Percentiles rank a stretch among this genome's conserved stretches.
These are phyloP conservation scores for Calliopsis andreniformis DNA, from an alignment of 1,140 invertebrate genomes.

Conservation along the genomic window DNA sequence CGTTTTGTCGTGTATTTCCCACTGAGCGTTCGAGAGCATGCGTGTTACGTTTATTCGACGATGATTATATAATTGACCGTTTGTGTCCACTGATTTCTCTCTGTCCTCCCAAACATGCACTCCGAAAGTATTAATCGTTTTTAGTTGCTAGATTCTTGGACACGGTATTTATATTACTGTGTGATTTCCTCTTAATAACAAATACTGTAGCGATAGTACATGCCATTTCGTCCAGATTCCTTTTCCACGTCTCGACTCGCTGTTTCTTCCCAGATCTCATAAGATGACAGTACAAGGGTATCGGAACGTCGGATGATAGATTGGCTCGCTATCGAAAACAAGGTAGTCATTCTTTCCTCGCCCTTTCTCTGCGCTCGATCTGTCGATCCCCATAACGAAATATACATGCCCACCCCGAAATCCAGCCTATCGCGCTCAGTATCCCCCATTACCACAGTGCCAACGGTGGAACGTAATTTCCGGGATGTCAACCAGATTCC, in stretches of 20 bases:
- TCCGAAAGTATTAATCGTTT: too few species aligned
- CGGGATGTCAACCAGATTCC: constrained; percentile 67
- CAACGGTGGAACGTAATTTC: constrained; percentile 80
- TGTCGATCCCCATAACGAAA: constrained; percentile 30
- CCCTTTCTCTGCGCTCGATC: constrained; percentile 12
- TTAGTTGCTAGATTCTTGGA: too few species aligned
- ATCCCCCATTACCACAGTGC: constrained; percentile 73
- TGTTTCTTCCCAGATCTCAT: background rate
- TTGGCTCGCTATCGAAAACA: constrained; percentile 57
- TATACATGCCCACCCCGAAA: constrained; percentile 39
- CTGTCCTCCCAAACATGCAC: too few species aligned
- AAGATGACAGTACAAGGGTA: constrained; percentile 20
- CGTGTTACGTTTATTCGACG: too few species aligned
- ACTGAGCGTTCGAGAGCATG: too few species aligned
- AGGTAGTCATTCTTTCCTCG: constrained; percentile 52
- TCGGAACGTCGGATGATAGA: constrained; percentile 56
- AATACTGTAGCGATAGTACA: background rate
- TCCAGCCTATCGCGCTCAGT: constrained; percentile 57
- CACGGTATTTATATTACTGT: too few species aligned
- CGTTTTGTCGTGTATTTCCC: background rate
- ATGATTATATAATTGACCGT: too few species aligned
- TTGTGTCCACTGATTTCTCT: too few species aligned
- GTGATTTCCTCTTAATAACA: background rate
- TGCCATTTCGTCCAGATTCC: background rate
- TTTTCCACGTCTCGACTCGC: background rate